Evolutionary conservation across 2,888 invertebrate genomes (phyloP).

Genomic region (Meiosimyza platycephala): DNA sequence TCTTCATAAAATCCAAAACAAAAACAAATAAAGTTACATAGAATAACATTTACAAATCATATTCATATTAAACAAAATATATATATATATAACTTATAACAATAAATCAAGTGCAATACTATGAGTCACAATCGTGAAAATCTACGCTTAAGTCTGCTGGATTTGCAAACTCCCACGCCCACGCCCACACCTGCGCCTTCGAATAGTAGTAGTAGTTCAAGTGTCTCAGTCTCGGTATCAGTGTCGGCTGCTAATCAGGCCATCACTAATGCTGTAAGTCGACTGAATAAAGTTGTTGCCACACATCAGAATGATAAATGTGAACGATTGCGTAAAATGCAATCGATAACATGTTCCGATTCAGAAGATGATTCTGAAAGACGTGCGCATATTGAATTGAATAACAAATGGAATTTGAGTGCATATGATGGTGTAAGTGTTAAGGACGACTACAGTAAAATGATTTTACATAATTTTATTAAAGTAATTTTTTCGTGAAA

Average conservation of each 20-base stretch:
- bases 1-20: constrained; percentile 12
- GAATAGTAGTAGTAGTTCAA: constrained; percentile 54
- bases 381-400: constrained; percentile 60
- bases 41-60: background rate
- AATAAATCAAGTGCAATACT: constrained; percentile 25
- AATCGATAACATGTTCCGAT: constrained; percentile 66
- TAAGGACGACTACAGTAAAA: background rate
- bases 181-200: constrained; percentile 53
- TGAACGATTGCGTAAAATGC: constrained; percentile 65
- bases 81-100: constrained; percentile 15
- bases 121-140: constrained; percentile 66
- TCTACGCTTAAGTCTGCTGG: constrained; percentile 64
- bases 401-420: constrained; percentile 62
- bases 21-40: constrained; percentile 24
- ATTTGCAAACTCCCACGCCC: constrained; percentile 55
- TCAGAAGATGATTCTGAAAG: constrained; percentile 66
- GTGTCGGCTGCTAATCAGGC: constrained; percentile 52
- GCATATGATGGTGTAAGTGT: constrained; percentile 66
- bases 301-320: constrained; percentile 63
- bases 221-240: constrained; percentile 60
- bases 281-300: constrained; percentile 53
- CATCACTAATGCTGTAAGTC: constrained; percentile 55
- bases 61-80: constrained; percentile 2
- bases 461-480: background rate
- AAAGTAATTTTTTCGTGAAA: background rate